Percentiles rank a stretch among this genome's conserved stretches.
Evolutionary conservation across 2,113 vertebrate species (phyloP).

Genomic region (Silurus asotus): DNA sequence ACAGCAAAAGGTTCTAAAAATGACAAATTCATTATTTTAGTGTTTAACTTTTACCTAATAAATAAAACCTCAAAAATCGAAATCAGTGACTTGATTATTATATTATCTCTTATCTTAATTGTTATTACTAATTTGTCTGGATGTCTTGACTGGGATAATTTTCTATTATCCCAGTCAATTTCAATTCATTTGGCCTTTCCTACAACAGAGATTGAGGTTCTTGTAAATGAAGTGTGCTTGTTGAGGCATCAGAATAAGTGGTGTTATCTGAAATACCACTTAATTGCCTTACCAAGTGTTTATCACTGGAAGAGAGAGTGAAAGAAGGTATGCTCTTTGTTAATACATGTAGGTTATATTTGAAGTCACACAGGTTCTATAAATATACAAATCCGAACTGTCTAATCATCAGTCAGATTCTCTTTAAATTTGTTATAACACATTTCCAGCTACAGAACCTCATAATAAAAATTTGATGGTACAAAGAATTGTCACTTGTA

Average conservation of each 20-base stretch:
- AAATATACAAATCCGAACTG: background rate
- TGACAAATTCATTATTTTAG: background rate
- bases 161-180: background rate
- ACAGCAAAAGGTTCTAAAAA: background rate
- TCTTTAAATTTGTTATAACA: background rate
- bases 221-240: slow-evolving; percentile 19
- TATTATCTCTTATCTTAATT: background rate
- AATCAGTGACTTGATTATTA: background rate
- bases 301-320: background rate
- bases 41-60: background rate
- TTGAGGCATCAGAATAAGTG: slow-evolving; percentile 35
- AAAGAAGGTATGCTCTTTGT: background rate
- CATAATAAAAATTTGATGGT: background rate
- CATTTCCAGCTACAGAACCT: background rate
- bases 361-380: background rate
- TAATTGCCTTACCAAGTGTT: slow-evolving; percentile 8
- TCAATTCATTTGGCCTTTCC: background rate
- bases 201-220: background rate
- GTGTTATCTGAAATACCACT: slow-evolving; percentile 38
- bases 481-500: background rate
- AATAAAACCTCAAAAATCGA: background rate
- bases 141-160: background rate
- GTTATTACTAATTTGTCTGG: background rate
- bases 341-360: background rate
- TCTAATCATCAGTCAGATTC: background rate